phyloP scores from a whole-genome alignment of 2,113 vertebrate species.

The Alethe diademata region DNA sequence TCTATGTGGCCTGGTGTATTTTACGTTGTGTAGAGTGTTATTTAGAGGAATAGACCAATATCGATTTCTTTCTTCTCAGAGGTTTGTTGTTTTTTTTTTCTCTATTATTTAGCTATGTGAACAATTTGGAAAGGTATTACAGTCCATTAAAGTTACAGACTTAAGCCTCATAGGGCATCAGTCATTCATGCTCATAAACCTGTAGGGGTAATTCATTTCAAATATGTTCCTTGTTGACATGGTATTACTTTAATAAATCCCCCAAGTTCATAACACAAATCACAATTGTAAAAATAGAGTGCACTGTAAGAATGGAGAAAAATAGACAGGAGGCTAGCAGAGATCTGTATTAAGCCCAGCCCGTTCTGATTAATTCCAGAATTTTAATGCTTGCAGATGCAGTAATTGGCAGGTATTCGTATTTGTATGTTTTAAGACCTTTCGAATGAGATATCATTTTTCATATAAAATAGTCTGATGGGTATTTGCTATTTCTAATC shows the following conservation, averaged over 20 bases:
- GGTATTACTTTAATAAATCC: conserved; percentile 29
- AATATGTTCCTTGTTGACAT: background rate
- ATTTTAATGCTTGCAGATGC: conserved; percentile 40
- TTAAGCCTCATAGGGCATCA: conserved; percentile 14
- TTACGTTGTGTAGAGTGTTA: conserved; percentile 28
- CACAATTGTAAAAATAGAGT: background rate
- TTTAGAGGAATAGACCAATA: conserved; percentile 38
- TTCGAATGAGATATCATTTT: conserved; percentile 65
- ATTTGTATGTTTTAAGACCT: conserved; percentile 40
- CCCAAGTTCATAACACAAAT: background rate
- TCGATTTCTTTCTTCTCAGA: conserved; percentile 13
- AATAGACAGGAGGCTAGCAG: background rate
- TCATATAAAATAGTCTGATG: conserved; percentile 36
- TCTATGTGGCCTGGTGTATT: conserved; percentile 3
- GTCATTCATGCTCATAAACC: conserved; percentile 28
- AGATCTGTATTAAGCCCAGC: conserved; percentile 1
- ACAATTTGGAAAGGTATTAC: conserved; percentile 28
- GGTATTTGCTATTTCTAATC: conserved; percentile 65
- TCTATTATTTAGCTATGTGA: background rate
- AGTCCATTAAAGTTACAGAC: conserved; percentile 48
- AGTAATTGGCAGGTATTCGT: conserved; percentile 16
- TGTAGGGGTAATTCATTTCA: conserved; percentile 22
- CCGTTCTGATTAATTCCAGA: conserved; percentile 40
- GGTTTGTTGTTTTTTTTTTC: background rate
- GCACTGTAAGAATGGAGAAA: background rate